These are phyloP conservation scores for Lepidocyrtoides sp. DNA, from an alignment of 2,888 invertebrate genomes.

Conservation along the genomic window DNA sequence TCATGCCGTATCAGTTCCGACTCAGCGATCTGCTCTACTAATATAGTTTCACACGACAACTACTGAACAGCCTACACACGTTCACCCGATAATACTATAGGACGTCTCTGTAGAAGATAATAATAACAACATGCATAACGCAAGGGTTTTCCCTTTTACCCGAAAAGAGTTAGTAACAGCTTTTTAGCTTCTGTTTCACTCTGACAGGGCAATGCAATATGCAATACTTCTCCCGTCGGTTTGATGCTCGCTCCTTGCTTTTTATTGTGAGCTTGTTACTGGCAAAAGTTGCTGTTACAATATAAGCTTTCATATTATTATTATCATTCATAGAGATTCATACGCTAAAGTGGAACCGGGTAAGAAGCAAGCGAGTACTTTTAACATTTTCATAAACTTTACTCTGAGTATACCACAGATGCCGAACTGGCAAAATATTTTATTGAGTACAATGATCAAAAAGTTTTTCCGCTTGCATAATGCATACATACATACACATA, in stretches of 20 bases:
- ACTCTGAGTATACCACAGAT: conserved; percentile 6
- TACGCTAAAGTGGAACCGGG: not conserved
- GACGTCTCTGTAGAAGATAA: not conserved
- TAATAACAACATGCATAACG: not conserved
- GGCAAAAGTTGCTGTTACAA: conserved; percentile 36
- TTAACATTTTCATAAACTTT: conserved; percentile 30
- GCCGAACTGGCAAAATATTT: conserved; percentile 36
- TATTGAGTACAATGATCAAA: conserved; percentile 12
- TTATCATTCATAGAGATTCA: conserved; percentile 32
- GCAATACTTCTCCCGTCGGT: not conserved
- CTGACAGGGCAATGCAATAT: conserved; percentile 23
- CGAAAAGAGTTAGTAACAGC: conserved; percentile 67
- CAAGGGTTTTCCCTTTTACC: conserved; percentile 26
- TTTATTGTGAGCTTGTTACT: not conserved
- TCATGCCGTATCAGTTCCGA: conserved; percentile 1
- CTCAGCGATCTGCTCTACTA: not conserved
- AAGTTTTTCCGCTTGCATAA: not conserved
- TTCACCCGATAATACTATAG: not conserved
- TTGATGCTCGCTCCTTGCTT: conserved; percentile 22
- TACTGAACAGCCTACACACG: not conserved
- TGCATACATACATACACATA: not conserved
- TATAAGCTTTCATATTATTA: not conserved
- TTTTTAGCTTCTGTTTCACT: conserved; percentile 62
- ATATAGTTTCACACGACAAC: not conserved
- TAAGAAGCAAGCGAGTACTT: conserved; percentile 18